phyloP scores from a whole-genome alignment of 2,113 vertebrate genomes.

The Ophthalmolycus amberensis region DNA sequence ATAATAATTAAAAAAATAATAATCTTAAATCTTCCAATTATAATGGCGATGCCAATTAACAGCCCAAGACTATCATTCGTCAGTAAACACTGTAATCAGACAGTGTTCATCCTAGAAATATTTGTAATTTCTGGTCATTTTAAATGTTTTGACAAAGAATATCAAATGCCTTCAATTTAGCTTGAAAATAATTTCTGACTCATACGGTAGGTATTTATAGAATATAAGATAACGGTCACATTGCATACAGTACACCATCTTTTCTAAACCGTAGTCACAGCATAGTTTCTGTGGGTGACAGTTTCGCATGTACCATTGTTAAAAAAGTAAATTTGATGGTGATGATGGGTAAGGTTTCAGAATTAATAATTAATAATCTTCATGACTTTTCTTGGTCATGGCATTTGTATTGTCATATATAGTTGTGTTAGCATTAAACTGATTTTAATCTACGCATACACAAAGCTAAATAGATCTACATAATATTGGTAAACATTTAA shows the following conservation, averaged over 20 bases:
- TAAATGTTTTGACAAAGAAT: neutral
- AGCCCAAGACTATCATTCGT: neutral
- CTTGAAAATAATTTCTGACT: neutral
- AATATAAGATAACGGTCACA: neutral
- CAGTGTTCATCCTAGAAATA: neutral
- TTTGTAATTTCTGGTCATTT: neutral
- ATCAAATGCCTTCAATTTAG: neutral
- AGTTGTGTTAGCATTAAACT: neutral
- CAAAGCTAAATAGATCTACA: neutral
- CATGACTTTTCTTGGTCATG: neutral
- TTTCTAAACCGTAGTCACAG: neutral
- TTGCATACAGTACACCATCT: neutral
- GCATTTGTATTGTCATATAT: neutral
- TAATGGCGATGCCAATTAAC: neutral
- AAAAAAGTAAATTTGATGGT: neutral
- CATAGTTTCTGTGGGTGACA: neutral
- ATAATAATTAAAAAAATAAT: neutral
- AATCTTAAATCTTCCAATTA: neutral
- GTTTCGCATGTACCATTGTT: neutral
- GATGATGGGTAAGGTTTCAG: neutral
- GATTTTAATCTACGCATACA: neutral
- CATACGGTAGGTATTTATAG: neutral
- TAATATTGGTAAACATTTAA: conserved; percentile 31
- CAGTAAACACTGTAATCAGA: neutral
- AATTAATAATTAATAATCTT: neutral